Percentiles rank a stretch among this genome's conserved stretches.
Conservation (phyloP, 2,888 invertebrate genomes). For the Archips xylosteana region DNA sequence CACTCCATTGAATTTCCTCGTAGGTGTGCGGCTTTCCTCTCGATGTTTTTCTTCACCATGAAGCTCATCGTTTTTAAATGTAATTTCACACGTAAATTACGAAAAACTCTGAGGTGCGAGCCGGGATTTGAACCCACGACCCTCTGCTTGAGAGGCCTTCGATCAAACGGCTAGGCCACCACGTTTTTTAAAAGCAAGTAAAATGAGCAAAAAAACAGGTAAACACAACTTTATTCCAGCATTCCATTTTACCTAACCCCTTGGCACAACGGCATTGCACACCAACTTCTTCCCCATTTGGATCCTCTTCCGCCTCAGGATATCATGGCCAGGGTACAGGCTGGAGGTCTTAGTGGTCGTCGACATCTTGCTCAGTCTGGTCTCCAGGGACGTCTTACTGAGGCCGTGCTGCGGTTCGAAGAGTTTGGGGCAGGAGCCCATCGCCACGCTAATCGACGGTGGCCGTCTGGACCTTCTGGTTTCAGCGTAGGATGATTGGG, state of each 20-base stretch:
- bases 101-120: too few species aligned
- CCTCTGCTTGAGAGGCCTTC: too few species aligned
- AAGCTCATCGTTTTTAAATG: too few species aligned
- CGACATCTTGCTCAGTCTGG: neutral
- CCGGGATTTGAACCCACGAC: too few species aligned
- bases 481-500: constrained; percentile 1
- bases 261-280: neutral
- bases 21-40: too few species aligned
- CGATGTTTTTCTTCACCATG: too few species aligned
- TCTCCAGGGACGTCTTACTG: neutral
- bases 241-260: neutral
- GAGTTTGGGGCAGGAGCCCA: neutral
- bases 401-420: too few species aligned
- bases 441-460: neutral
- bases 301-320: neutral
- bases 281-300: neutral
- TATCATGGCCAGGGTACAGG: constrained; percentile 18
- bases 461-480: neutral
- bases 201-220: neutral
- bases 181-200: too few species aligned
- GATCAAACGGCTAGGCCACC: too few species aligned
- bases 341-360: constrained; percentile 1
- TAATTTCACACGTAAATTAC: too few species aligned
- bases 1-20: too few species aligned
- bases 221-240: constrained; percentile 1